Base-by-base conservation (phyloP, 1,140 invertebrate genomes). In the Drosophila nikananu region DNA sequence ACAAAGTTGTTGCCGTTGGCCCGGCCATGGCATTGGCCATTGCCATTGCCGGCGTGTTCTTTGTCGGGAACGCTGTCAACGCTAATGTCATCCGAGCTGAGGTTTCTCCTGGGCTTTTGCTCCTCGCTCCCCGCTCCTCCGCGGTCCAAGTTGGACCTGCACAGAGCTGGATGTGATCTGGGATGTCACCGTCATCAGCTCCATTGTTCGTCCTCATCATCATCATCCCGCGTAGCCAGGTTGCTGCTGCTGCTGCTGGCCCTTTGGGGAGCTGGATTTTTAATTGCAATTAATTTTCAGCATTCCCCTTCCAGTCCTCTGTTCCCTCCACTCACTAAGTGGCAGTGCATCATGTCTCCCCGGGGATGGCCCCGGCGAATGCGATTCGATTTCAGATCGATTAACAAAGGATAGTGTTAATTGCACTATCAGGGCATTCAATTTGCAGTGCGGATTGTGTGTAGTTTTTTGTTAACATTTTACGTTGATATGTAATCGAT, bases 241-340 rank as follows among this genome's bases (percentile, higher is more conserved):
- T 27, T 58, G 7, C 23, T 15, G 27, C 13, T 25, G 21, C 13
- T 19, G n/a, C 13, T 25, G 21, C 13, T 19, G n/a, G 58, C 51
- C 80, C 54, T 32, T 42, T n/a, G n/a, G 66, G 65, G 61, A 72
- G 52, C 72, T 48, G 48, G 46, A 67, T 55, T 84, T 83, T 80
- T 68, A 81, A 83, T 84, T 83, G 77, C 77, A 81, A 84, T 84
- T 84, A 81, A 80, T 81, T 84, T 84, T 60, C 37, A 55, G 66
- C 62, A 51, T 59, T 49, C 61, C 57, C 70, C 49, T 35, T 23
- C 23, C 37, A n/a, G 49, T 17, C 49, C 5, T n/a, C 15, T 15
- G 15, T 25, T 21, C 42, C 10, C 37, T 30, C n/a, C 19, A 17
- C 35, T 37, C 46, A 35, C 19, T 68, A 71, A 71, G 66, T 72